Conservation (phyloP, 2,113 vertebrate species). For the Cacatua alba region DNA sequence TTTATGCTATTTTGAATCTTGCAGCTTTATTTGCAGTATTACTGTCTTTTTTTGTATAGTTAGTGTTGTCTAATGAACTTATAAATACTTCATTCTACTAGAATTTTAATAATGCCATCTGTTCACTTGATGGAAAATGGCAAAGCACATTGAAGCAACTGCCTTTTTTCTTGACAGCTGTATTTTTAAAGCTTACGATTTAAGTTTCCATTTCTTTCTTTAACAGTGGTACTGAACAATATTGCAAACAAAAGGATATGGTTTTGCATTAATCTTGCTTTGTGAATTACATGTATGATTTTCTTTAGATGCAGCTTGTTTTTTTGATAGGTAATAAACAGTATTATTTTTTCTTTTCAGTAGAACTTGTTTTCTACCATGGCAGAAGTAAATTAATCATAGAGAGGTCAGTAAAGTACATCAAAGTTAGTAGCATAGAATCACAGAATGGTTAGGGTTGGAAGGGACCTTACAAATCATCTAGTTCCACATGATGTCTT, state of each 20-base stretch:
- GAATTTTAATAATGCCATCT: constrained; percentile 66
- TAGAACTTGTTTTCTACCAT: neutral
- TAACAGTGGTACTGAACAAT: neutral
- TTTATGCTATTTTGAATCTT: constrained; percentile 27
- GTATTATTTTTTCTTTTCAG: neutral
- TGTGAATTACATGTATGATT: neutral
- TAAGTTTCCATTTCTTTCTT: neutral
- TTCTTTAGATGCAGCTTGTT: neutral
- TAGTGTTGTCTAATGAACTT: constrained; percentile 59
- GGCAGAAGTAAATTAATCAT: neutral
- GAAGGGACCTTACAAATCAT: neutral
- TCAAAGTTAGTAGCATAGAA: neutral
- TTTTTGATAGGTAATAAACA: neutral
- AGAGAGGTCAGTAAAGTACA: neutral
- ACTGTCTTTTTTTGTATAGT: constrained; percentile 12
- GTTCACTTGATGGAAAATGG: constrained; percentile 27
- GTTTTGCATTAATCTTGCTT: neutral
- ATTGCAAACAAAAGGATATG: neutral
- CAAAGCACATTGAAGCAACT: neutral
- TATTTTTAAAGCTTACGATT: constrained; percentile 29
- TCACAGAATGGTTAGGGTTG: neutral
- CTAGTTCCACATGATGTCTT: neutral
- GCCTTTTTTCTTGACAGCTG: neutral
- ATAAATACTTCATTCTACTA: constrained; percentile 62
- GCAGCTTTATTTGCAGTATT: constrained; percentile 26